Conservation (phyloP, 2,797 vertebrate species). For the Sparus aurata region DNA sequence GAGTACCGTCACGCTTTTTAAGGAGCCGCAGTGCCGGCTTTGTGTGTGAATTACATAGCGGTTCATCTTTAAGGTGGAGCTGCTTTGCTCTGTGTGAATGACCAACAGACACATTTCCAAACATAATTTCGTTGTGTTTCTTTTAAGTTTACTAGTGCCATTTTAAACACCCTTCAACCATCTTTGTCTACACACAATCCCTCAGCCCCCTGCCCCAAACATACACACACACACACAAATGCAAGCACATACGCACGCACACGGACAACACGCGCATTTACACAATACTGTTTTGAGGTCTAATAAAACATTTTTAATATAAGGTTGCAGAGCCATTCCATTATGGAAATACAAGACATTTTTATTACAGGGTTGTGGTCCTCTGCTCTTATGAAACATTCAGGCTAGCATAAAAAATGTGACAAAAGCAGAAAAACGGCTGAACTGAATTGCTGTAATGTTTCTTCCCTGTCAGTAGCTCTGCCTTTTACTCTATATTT, state of each 20-base stretch:
- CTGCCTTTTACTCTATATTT: conserved; percentile 40
- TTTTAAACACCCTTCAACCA: too few species aligned
- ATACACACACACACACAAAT: neutral
- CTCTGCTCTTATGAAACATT: conserved; percentile 67
- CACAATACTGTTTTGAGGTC: conserved; percentile 18
- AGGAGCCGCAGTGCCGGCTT: too few species aligned
- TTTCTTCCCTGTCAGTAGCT: conserved; percentile 46
- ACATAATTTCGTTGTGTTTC: too few species aligned
- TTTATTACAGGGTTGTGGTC: conserved; percentile 61
- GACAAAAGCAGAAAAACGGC: conserved; percentile 61
- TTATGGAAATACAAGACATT: conserved; percentile 67
- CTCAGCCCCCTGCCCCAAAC: too few species aligned
- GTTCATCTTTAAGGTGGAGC: too few species aligned
- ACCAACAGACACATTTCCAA: too few species aligned
- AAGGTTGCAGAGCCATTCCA: conserved; percentile 50
- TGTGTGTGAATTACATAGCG: too few species aligned
- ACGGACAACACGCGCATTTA: neutral
- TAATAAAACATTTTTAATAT: conserved; percentile 65
- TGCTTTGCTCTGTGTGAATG: too few species aligned
- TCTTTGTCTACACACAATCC: too few species aligned
- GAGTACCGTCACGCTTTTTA: too few species aligned
- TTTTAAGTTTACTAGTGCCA: too few species aligned
- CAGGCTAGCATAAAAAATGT: conserved; percentile 56
- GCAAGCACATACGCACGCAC: neutral
- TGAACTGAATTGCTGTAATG: conserved; percentile 49